phyloP scores from a whole-genome alignment of 2,113 vertebrate species.

The Myotis davidii region DNA sequence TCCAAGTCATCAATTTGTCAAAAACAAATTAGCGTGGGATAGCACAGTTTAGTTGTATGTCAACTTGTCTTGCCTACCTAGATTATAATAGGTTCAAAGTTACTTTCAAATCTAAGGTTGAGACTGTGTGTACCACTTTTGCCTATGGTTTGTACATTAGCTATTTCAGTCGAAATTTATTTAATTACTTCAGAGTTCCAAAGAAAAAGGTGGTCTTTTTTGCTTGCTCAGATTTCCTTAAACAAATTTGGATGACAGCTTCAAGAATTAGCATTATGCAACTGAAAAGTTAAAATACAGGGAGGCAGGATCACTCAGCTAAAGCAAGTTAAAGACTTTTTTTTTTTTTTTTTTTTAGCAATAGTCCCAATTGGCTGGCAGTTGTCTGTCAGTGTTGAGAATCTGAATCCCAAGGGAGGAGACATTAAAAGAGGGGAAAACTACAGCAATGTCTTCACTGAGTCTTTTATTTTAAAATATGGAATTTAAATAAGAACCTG shows the following conservation, averaged over 20 bases:
- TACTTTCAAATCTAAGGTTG: neutral
- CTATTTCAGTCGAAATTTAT: neutral
- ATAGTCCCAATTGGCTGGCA: neutral
- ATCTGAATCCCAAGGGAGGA: neutral
- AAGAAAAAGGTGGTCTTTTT: neutral
- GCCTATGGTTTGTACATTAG: neutral
- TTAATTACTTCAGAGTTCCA: slow-evolving; percentile 14
- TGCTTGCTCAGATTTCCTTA: neutral
- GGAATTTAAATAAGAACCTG: neutral
- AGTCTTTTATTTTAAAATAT: neutral
- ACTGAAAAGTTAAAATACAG: neutral
- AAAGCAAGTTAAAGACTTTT: neutral
- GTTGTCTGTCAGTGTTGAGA: neutral
- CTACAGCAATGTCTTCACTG: neutral
- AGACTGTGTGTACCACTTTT: neutral
- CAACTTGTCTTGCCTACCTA: neutral
- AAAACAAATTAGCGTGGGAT: neutral
- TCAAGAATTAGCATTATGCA: neutral
- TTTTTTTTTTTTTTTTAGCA: neutral
- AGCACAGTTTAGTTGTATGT: neutral
- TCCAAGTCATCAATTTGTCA: neutral
- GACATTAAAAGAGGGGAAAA: neutral
- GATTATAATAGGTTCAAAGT: neutral
- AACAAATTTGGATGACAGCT: neutral
- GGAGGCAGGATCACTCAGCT: neutral